Evolutionary conservation across 37 sponge, comb jelly and placozoan species (phyloP), one percentile per base, ranked within the genome.

Genomic region (Cliona cf. orientalis): DNA sequence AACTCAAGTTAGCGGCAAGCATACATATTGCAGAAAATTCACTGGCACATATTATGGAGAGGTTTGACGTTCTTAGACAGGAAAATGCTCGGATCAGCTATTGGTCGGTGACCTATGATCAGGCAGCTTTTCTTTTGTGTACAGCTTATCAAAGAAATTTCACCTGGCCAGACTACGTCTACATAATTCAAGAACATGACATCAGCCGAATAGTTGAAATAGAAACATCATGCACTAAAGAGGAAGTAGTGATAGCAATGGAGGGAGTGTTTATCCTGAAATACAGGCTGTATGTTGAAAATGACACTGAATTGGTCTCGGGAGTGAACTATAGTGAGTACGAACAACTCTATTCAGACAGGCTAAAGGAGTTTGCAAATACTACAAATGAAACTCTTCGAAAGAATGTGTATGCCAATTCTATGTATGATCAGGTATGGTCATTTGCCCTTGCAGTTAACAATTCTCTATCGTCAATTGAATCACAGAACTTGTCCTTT

Each of bases 381-480:
- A 29, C 32, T 36, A 71, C 34, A 23, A 44, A 12, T 57, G 26
- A 33, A 38, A n/a, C 44, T 32, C 40, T 64, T 7, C 22, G 35
- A 44, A 72, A 56, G 2, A 76, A 55, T 57, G 25, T 42, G 0
- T 86, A 71, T 41, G 79, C 79, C 5, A 76, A 59, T 37, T 3
- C 40, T 2, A 32, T 86, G 39, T 72, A 86, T 71, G 86, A 86
- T 57, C 61, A 69, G 41, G 79, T 86, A 23, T 86, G 79, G 79
- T 63, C 86, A 9, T 62, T 78, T 78, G 79, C 72, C n/a, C 42
- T 78, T 32, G 86, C 86, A 11, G 34, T 86, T n/a, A 78, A n/a
- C n/a, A n/a, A n/a, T n/a, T n/a, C n/a, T n/a, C n/a, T n/a, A n/a
- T n/a, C n/a, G n/a, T n/a, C n/a, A n/a, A n/a, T n/a, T n/a, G n/a